Evolutionary conservation across 2,888 invertebrate genomes (phyloP).

Genomic region (Plebejus melissa): DNA sequence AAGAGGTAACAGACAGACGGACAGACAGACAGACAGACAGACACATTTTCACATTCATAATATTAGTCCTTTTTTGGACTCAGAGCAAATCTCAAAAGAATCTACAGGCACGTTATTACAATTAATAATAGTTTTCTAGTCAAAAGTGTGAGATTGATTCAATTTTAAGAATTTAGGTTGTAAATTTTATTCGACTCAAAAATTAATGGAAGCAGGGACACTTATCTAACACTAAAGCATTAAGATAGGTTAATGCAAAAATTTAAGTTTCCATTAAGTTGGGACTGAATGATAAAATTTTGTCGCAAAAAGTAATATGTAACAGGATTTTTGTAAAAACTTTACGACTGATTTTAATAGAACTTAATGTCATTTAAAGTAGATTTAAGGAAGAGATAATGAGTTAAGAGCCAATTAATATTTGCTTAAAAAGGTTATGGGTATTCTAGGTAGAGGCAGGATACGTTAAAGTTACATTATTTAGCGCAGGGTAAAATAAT

Average conservation of each 20-base stretch:
- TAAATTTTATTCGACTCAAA: background rate
- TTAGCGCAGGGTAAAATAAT: background rate
- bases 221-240: background rate
- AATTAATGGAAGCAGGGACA: background rate
- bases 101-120: too few species aligned
- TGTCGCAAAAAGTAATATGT: background rate
- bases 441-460: background rate
- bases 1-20: too few species aligned
- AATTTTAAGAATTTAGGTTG: background rate
- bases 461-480: background rate
- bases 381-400: slow-evolving; percentile 17
- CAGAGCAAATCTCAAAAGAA: too few species aligned
- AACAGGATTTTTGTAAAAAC: slow-evolving; percentile 3
- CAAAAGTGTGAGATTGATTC: too few species aligned
- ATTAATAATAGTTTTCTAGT: too few species aligned
- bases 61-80: too few species aligned
- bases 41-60: too few species aligned
- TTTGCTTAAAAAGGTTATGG: background rate
- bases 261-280: slow-evolving; percentile 5
- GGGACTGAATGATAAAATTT: slow-evolving; percentile 3
- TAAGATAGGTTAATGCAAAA: slow-evolving; percentile 9
- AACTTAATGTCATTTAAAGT: slow-evolving; percentile 2
- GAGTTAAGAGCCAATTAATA: slow-evolving; percentile 17
- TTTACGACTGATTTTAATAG: slow-evolving; percentile 10
- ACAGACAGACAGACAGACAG: too few species aligned